These are phyloP conservation scores for Eupeodes corollae DNA, from an alignment of 1,140 invertebrate genomes.

Conservation along the genomic window DNA sequence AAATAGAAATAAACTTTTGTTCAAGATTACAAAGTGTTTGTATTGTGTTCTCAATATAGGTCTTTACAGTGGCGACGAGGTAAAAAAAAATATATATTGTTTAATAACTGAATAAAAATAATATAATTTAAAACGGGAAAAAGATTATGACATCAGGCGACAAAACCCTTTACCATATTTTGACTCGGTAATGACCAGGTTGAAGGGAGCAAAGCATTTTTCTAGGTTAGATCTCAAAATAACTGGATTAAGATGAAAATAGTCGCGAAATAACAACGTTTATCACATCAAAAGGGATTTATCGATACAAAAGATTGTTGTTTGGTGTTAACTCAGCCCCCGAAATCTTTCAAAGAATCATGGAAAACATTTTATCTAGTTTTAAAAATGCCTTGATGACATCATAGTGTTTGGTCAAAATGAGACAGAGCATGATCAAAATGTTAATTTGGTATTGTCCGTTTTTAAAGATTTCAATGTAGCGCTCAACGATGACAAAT, in stretches of 20 bases:
- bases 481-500: conserved; percentile 21
- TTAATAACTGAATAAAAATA: no score
- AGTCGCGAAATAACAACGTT: conserved; percentile 35
- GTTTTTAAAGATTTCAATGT: conserved; percentile 9
- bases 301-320: conserved; percentile 29
- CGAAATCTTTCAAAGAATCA: conserved; percentile 33
- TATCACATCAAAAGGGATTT: conserved; percentile 24
- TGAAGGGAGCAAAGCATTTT: no score
- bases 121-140: no score
- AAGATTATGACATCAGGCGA: no score
- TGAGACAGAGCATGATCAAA: conserved; percentile 19
- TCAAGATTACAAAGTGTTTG: not conserved
- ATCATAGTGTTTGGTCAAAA: conserved; percentile 24
- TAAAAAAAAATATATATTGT: no score
- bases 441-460: conserved; percentile 13
- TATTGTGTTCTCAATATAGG: no score
- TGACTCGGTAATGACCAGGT: no score
- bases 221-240: conserved; percentile 7
- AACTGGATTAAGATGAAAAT: conserved; percentile 31
- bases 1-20: no score
- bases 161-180: no score
- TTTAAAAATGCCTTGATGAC: conserved; percentile 30
- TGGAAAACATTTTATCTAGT: conserved; percentile 20
- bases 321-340: conserved; percentile 24
- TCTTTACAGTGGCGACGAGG: no score